Evolutionary conservation across 2,113 vertebrate species (phyloP), one percentile per base, ranked within the genome.

Genomic region (Monarcha castaneiventris): DNA sequence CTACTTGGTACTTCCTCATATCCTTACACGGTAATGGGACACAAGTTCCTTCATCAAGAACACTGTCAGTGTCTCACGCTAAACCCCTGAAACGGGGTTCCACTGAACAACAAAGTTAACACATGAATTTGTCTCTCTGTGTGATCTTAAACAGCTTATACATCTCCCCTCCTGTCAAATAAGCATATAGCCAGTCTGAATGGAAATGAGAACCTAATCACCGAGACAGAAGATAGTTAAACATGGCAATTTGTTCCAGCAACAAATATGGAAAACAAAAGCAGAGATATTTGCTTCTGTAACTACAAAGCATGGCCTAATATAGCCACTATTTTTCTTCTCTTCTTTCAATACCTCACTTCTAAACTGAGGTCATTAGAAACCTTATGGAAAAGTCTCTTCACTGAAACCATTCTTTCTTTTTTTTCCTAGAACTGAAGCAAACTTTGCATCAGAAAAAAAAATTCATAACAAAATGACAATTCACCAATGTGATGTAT

Each of bases 51-150:
- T 41, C 16, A 39, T 16, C 23, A 72, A 68, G 15, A 78, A 54
- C 18, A 17, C 13, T 16, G 7, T 1, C 26, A 51, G 13, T 32
- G 15, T 41, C 76, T 27, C 37, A 19, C 68, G 58, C 30, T 85
- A 52, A 63, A 79, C 12, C 20, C 25, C 26, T 54, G 71, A 83
- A 83, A 76, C 0, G 0, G 4, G 6, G 10, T 18, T 66, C 33
- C 22, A 43, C 23, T 44, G 32, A 93, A 68, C 6, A 17, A 75
- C 7, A 3, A 54, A 49, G 15, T 5, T 49, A 7, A 27, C 44
- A 56, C 19, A 6, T 3, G 1, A 27, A 75, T 84, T 30, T 90
- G 33, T 20, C 66, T 26, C 61, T 54, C 25, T 41, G 4, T 29
- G 25, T 26, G 4, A 61, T 39, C 46, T 59, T 39, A 13, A 87